Evolutionary conservation across 2,113 vertebrate genomes (phyloP).

Genomic region (Bos indicus): DNA sequence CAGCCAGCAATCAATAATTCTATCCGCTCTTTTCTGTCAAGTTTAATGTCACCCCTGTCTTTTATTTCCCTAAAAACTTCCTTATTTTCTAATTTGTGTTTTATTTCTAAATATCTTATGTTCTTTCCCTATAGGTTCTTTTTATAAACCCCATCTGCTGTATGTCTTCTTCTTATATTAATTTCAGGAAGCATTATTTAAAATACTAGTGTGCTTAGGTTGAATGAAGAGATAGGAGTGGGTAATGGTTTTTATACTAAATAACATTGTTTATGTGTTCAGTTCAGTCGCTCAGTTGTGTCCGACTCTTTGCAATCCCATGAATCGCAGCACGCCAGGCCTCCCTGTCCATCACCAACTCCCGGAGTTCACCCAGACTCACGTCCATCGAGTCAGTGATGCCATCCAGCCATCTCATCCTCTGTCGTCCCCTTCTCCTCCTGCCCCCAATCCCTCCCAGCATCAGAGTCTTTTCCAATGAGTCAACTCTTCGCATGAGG

Average conservation of each 20-base stretch:
- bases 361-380: no score
- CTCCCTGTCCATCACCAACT: no score
- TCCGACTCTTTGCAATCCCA: no score
- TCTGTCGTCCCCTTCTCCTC: no score
- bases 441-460: no score
- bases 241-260: not conserved
- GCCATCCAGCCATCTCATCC: no score
- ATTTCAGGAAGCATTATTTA: constrained; percentile 17
- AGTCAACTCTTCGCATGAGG: no score
- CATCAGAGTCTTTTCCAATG: no score
- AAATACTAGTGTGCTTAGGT: not conserved
- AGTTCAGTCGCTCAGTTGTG: no score
- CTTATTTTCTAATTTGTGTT: not conserved
- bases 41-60: not conserved
- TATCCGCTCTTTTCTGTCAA: not conserved
- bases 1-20: not conserved
- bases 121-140: not conserved
- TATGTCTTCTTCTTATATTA: not conserved
- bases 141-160: not conserved
- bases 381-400: no score
- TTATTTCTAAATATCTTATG: not conserved
- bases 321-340: no score
- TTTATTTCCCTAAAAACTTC: not conserved
- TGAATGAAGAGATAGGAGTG: not conserved
- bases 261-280: not conserved